Conservation (phyloP, 2,113 vertebrate species). For the Phalacrocorax brasilianus region DNA sequence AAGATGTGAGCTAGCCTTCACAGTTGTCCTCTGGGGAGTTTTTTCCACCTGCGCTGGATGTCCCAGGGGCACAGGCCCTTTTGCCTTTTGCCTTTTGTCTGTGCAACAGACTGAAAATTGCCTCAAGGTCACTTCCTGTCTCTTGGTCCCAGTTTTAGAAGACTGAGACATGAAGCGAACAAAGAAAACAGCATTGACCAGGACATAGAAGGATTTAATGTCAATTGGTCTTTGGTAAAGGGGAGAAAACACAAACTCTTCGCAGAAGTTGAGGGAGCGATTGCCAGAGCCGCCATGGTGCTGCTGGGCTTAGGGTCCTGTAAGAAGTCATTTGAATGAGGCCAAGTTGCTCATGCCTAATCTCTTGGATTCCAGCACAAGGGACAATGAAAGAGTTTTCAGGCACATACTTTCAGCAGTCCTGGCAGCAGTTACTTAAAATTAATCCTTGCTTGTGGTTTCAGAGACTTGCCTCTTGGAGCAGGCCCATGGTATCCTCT, state of each 20-base stretch:
- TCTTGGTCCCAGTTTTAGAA: background rate
- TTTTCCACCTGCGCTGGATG: background rate
- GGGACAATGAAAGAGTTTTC: background rate
- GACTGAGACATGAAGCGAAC: background rate
- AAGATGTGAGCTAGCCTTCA: background rate
- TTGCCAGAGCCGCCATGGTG: background rate
- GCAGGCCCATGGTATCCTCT: background rate
- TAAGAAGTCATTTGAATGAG: background rate
- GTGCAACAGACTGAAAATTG: background rate
- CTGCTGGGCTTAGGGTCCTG: background rate
- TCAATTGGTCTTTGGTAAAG: background rate
- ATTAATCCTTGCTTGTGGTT: background rate
- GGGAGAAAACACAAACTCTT: background rate
- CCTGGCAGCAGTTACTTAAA: background rate
- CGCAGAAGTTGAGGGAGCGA: accelerated
- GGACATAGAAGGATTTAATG: background rate
- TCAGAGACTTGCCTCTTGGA: background rate
- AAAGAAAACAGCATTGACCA: background rate
- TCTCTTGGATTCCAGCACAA: background rate
- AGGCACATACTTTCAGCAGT: background rate
- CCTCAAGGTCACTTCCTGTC: background rate
- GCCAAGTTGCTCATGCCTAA: background rate
- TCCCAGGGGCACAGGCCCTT: background rate
- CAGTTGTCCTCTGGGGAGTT: accelerated
- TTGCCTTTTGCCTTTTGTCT: background rate